These are phyloP conservation scores for Doryteuthis pealeii DNA, from an alignment of 1,140 invertebrate species.

Conservation along the genomic window DNA sequence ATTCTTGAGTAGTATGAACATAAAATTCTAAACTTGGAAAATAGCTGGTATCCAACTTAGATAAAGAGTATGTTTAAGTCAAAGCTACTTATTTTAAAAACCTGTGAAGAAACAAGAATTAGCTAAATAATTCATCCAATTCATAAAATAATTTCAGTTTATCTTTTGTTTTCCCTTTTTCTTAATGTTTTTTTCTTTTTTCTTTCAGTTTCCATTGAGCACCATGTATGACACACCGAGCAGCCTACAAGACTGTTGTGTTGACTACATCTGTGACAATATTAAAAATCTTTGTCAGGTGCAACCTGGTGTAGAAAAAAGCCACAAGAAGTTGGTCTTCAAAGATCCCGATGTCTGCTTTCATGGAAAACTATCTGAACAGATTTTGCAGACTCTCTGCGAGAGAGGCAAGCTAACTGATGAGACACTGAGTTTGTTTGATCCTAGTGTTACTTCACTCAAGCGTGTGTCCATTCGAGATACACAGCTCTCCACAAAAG, in stretches of 20 bases:
- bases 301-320: slow-evolving; percentile 29
- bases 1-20: too few species aligned
- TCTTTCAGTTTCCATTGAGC: slow-evolving; percentile 10
- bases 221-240: slow-evolving; percentile 53
- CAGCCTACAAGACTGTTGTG: slow-evolving; percentile 69
- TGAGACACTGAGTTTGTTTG: slow-evolving; percentile 70
- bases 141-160: too few species aligned
- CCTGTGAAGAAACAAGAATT: too few species aligned
- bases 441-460: slow-evolving; percentile 68
- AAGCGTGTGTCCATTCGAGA: slow-evolving; percentile 61
- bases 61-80: too few species aligned
- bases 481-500: slow-evolving; percentile 66
- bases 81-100: too few species aligned
- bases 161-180: not conserved
- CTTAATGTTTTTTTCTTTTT: not conserved
- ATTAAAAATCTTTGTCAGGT: slow-evolving; percentile 66
- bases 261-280: slow-evolving; percentile 73
- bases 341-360: slow-evolving; percentile 70
- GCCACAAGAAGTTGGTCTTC: slow-evolving; percentile 64
- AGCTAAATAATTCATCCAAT: too few species aligned
- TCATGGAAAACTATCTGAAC: slow-evolving; percentile 71
- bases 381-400: slow-evolving; percentile 68
- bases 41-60: too few species aligned
- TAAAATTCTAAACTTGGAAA: too few species aligned
- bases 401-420: slow-evolving; percentile 70